Conservation (phyloP, 2,113 vertebrate species). For the Butorides virescens region DNA sequence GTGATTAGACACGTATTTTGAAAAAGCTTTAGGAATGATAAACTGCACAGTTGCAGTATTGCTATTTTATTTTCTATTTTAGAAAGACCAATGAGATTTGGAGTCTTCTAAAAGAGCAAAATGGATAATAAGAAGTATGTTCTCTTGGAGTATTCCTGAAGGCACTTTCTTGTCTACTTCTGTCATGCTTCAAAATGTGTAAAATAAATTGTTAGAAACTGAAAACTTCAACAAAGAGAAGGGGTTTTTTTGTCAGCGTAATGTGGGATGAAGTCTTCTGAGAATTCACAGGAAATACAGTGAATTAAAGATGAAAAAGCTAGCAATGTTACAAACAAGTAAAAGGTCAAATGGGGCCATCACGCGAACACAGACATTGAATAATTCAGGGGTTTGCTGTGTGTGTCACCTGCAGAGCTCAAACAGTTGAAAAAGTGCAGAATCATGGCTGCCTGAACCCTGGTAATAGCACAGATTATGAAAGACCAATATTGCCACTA, state of each 20-base stretch:
- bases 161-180: constrained; percentile 9
- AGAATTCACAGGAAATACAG: neutral
- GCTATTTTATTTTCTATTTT: constrained; percentile 27
- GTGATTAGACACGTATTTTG: neutral
- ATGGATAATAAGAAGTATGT: neutral
- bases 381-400: constrained; percentile 28
- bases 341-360: neutral
- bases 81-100: constrained; percentile 7
- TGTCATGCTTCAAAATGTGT: constrained; percentile 19
- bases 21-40: constrained; percentile 37
- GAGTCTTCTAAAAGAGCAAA: constrained; percentile 7
- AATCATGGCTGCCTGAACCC: neutral
- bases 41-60: constrained; percentile 37
- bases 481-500: neutral
- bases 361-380: neutral
- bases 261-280: neutral
- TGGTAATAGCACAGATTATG: neutral
- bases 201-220: constrained; percentile 23
- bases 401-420: neutral
- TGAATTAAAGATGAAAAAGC: constrained; percentile 35
- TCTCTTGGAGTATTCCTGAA: constrained; percentile 21
- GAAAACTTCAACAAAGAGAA: constrained; percentile 25
- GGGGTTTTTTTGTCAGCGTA: neutral
- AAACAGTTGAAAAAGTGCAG: neutral
- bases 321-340: constrained; percentile 5